These are phyloP conservation scores for Halcyon leucocephala DNA, from an alignment of 2,797 vertebrate species.

Conservation along the genomic window DNA sequence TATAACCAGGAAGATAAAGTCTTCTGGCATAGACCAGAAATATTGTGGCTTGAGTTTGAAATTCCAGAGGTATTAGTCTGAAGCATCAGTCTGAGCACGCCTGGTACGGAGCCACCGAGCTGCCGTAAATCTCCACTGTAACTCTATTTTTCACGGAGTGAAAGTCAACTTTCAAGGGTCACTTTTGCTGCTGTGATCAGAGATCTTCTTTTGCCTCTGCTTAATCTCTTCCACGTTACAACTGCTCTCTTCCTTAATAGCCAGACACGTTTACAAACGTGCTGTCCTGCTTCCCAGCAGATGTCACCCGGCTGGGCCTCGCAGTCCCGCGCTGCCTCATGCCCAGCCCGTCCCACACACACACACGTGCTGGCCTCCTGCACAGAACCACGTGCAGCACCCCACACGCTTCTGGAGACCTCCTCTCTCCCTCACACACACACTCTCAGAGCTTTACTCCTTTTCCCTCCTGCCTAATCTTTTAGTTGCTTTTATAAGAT, in stretches of 20 bases:
- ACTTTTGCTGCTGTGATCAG: background rate
- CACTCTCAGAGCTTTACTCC: background rate
- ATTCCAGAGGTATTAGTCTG: background rate
- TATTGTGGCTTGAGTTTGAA: background rate
- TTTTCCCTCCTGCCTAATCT: constrained; percentile 5
- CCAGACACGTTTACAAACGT: fast-evolving
- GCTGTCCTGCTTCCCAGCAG: background rate
- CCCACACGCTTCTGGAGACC: background rate
- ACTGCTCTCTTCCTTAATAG: background rate
- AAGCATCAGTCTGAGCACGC: background rate
- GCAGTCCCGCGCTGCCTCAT: background rate
- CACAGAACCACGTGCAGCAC: background rate
- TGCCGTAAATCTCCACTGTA: background rate
- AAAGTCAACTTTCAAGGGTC: background rate
- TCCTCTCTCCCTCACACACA: background rate
- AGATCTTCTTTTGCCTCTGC: background rate
- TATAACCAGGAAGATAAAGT: background rate
- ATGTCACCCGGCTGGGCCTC: background rate
- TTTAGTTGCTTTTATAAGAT: background rate
- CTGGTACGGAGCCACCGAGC: background rate
- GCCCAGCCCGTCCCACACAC: background rate
- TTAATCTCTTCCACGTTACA: background rate
- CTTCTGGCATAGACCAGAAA: background rate
- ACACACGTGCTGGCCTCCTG: background rate
- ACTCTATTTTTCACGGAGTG: background rate